Base-by-base conservation (phyloP, 2,888 invertebrate genomes). In the Molorchus minor region DNA sequence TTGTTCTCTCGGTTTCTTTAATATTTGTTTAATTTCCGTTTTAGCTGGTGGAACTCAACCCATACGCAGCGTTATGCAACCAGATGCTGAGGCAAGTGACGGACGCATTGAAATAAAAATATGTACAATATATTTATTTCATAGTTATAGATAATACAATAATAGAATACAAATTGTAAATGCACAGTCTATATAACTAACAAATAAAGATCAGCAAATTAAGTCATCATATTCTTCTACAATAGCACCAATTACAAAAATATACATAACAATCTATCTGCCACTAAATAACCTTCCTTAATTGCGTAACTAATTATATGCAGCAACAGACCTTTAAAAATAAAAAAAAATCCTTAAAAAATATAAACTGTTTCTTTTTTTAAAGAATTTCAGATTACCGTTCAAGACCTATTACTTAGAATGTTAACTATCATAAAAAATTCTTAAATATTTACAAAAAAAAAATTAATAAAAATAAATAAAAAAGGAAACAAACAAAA, bases 21-120 rank as follows among this genome's bases (percentile, higher is more conserved):
- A 25, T 25, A 25, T 8, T 8, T 25, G 25, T 25, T 25, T 25
- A 25, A 35, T 44, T 57, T 64, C 33, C 56, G 61, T 83, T 82
- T 17, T 83, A 93, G 88, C 82, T 95, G 49, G 89, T 94, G 2
- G 89, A 93, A 75, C 79, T 96, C 76, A 97, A 98, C 82, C 96
- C 97, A 0, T 97, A 96, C 77, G 96, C 97, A 2, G 96, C 96
- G 0, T 85, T 97, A 51, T 98, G 97, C 81, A 98, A 97, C 81
- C 91, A 94, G 81, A 96, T 97, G 95, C 82, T 96, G 56, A 84
- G 86, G 51, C 89, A 94, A 81, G 91, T 93, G 38, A 88, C 93
- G 82, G 82, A 85, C 40, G 72, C 72, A 58, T 65, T 77, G 44
- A 73, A 76, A 58, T 61, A 25, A 57, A 19, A 56, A 52, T 65